A percentile compares a stretch with the other conserved stretches of the same genome.
Conservation (phyloP, 2,888 invertebrate genomes). For the Polydrusus cervinus region DNA sequence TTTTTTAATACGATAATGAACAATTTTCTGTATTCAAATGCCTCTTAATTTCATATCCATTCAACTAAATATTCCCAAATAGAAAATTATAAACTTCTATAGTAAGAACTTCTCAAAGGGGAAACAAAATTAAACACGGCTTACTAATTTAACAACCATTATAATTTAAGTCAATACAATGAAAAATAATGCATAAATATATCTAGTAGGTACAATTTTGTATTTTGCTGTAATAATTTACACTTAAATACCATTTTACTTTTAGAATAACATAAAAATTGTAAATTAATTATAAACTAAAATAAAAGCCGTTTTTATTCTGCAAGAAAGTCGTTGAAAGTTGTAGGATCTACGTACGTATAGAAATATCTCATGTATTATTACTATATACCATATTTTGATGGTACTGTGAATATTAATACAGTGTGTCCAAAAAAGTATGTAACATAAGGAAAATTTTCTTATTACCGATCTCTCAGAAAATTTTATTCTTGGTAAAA, state of each 20-base stretch:
- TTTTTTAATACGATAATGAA: too few species aligned
- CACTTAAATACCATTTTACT: slow-evolving; percentile 6
- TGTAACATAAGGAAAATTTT: too few species aligned
- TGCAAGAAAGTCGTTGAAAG: background rate
- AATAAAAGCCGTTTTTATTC: slow-evolving; percentile 22
- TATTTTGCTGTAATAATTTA: slow-evolving; percentile 26
- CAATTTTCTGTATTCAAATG: too few species aligned
- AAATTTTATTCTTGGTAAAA: too few species aligned
- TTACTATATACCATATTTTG: too few species aligned
- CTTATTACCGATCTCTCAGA: too few species aligned
- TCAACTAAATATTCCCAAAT: too few species aligned
- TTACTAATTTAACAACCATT: slow-evolving; percentile 19
- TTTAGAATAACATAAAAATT: slow-evolving; percentile 25
- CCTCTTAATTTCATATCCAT: too few species aligned
- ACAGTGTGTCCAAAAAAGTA: too few species aligned
- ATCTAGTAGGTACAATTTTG: slow-evolving; percentile 15
- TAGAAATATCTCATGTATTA: background rate
- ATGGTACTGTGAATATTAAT: too few species aligned
- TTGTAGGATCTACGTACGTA: background rate
- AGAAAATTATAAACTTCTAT: background rate
- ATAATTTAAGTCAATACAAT: slow-evolving; percentile 19
- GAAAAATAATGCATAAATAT: slow-evolving; percentile 21
- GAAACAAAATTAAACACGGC: background rate
- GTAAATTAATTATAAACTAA: slow-evolving; percentile 16
- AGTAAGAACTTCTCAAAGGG: background rate